Evolutionary conservation across 2,113 vertebrate species (phyloP), one percentile per base, ranked within the genome.

Genomic region (Rissa tridactyla): DNA sequence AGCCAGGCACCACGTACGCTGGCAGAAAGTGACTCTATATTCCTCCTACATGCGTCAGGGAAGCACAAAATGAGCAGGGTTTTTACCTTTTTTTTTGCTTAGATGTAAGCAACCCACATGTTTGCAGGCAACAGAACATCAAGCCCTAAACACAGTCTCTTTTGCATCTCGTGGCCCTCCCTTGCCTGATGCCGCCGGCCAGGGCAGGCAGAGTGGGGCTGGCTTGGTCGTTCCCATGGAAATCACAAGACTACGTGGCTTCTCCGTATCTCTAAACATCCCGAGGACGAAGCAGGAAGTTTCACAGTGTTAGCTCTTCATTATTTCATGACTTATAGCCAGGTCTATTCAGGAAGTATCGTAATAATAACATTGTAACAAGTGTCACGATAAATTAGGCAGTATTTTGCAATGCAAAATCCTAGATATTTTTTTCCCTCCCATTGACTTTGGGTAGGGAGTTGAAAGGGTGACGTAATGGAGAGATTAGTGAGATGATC

Each of bases 401-500:
- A 66, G 21, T 34, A 54, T 79, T 91, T 90, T 94, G 44, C 86
- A 89, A 86, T 69, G 92, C 38, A 78, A 86, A 86, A 65, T 44
- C n/a, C 60, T 47, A 20, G n/a, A 27, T 68, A 44, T 91, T 72
- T 49, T 91, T 90, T 7, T 12, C 57, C 27, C 30, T 86, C 44
- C 18, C 30, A 5, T 54, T 75, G 26, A 21, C 82, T 94, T 83
- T 60, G 51, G 14, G 29, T 61, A n/a, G 12, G n/a, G 34, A 78
- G 47, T 84, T 90, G 68, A 84, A 93, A 86, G 86, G 26, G 47
- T 78, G n/a, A 78, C 0, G 1, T 44, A 44, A 64, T 29, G 22
- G 26, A 91, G 83, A 75, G 62, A 55, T 36, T 47, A n/a, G 16
- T 38, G n/a, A 71, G 69, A 86, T 32, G 85, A 95, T 71, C 68